Evolutionary conservation across 1,140 invertebrate species (phyloP), one percentile per base, ranked within the genome.

Genomic region (Ostrea edulis): DNA sequence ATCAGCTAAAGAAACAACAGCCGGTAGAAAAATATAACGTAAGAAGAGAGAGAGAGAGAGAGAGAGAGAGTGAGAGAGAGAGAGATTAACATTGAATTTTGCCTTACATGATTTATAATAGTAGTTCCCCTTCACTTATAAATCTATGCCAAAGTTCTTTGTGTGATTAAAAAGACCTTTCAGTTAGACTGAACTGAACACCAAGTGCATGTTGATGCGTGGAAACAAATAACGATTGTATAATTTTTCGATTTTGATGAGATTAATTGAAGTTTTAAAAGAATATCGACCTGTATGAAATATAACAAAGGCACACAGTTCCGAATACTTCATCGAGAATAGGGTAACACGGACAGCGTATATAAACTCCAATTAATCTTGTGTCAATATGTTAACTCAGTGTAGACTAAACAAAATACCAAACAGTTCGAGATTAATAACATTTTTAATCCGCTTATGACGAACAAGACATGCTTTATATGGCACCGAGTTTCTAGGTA

Each of bases 11-110:
- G 35, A 44, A 44, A 5, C n/a, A 22, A 68, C 9, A 22, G 9
- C 65, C n/a, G 8, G 65, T 8, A n/a, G 65, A 68, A 25, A 68
- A 68, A 68, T 68, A 68, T 68, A 68, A 68, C 11, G 65, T 68
- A 68, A 68, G 62, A 22, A 68, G 62, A n/a, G 17, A 65, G 62
- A 65, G 62, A 65, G 62, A 65, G 62, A 65, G 62, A 65, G 62
- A 65, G 62, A 22, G n/a, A 62, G 58, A 62, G 58, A 62, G 58
- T 14, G 58, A 62, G 58, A 62, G 58, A 62, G 58, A 62, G 58
- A 62, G 58, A n/a, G 58, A 62, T 17, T 44, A 44, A 44, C 35
- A 44, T 44, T 44, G 35, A 5, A 5, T 44, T 44, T 44, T 44
- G 35, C 5, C 5, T 44, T 44, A 44, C 35, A 44, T 44, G 35